Evolutionary conservation across 2,113 vertebrate genomes (phyloP).

Genomic region (Sinocyclocheilus maitianheensis): DNA sequence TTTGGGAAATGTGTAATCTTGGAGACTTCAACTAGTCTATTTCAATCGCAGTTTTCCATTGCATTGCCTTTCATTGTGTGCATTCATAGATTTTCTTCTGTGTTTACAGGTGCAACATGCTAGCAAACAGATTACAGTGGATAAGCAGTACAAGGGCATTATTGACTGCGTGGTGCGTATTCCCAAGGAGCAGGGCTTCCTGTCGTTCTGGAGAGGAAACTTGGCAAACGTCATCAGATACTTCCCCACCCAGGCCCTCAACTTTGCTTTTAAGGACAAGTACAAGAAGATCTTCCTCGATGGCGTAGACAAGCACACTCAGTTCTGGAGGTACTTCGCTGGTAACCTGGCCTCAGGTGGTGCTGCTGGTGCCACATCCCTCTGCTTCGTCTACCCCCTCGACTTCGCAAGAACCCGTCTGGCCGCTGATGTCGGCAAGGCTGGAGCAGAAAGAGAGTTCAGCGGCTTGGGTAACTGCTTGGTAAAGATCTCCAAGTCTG

Average conservation of each 20-base stretch:
- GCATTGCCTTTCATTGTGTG: background rate
- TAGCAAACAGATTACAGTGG: slow-evolving; percentile 86
- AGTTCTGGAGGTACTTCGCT: slow-evolving; percentile 92
- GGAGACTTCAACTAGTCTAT: background rate
- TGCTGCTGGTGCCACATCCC: slow-evolving; percentile 85
- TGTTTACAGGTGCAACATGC: slow-evolving; percentile 85
- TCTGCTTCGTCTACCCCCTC: slow-evolving; percentile 89
- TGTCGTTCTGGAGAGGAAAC: slow-evolving; percentile 91
- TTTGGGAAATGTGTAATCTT: background rate
- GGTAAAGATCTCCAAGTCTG: slow-evolving; percentile 82
- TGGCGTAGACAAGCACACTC: slow-evolving; percentile 83
- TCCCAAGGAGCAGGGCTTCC: slow-evolving; percentile 86
- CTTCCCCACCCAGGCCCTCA: slow-evolving; percentile 92
- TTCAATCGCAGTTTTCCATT: background rate
- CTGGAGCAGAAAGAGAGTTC: slow-evolving; percentile 78
- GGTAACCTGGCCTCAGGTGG: slow-evolving; percentile 89
- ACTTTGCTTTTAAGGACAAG: slow-evolving; percentile 94
- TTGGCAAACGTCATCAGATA: slow-evolving; percentile 91
- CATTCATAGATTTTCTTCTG: background rate
- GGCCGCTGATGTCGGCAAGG: slow-evolving; percentile 86
- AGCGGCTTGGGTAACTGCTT: slow-evolving; percentile 84
- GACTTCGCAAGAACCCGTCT: slow-evolving; percentile 88
- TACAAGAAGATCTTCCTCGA: slow-evolving; percentile 91
- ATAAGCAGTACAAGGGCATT: slow-evolving; percentile 89
- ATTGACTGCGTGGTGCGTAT: slow-evolving; percentile 86